A percentile compares a stretch with the other conserved stretches of the same genome.
Evolutionary conservation across 1,140 invertebrate genomes (phyloP).

Genomic region (Drosophila ercepeae): DNA sequence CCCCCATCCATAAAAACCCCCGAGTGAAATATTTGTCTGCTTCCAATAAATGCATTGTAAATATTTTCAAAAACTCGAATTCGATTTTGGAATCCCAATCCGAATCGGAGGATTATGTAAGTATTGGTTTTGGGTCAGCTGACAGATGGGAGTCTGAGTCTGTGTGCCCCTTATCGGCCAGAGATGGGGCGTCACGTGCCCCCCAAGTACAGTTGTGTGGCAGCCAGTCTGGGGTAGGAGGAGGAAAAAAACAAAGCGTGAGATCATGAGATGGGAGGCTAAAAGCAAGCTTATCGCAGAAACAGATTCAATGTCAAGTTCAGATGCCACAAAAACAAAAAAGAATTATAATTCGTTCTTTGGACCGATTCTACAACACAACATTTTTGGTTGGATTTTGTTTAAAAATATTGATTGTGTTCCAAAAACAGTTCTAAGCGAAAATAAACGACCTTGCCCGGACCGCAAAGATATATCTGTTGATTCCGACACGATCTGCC

Average conservation of each 20-base stretch:
- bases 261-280: conserved; percentile 5
- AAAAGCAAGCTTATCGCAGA: conserved; percentile 35
- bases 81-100: neutral
- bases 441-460: conserved; percentile 76
- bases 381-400: neutral
- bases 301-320: conserved; percentile 74
- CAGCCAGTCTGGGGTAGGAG: neutral
- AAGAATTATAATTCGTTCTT: conserved; percentile 27
- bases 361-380: conserved; percentile 9
- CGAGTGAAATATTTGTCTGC: conserved; percentile 44
- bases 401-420: conserved; percentile 7
- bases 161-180: conserved; percentile 16
- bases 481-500: conserved; percentile 9
- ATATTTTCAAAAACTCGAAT: conserved; percentile 37
- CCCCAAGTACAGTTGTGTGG: conserved; percentile 43
- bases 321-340: conserved; percentile 41
- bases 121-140: conserved; percentile 38
- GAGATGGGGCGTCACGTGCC: conserved; percentile 38
- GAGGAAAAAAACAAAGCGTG: neutral
- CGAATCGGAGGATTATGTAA: conserved; percentile 35
- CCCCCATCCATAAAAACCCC: conserved; percentile 23
- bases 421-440: conserved; percentile 33
- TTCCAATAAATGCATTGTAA: conserved; percentile 55
- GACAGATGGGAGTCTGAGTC: conserved; percentile 7
- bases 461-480: conserved; percentile 22